phyloP scores from a whole-genome alignment of 2,888 invertebrate genomes.

The Pocota personata region DNA sequence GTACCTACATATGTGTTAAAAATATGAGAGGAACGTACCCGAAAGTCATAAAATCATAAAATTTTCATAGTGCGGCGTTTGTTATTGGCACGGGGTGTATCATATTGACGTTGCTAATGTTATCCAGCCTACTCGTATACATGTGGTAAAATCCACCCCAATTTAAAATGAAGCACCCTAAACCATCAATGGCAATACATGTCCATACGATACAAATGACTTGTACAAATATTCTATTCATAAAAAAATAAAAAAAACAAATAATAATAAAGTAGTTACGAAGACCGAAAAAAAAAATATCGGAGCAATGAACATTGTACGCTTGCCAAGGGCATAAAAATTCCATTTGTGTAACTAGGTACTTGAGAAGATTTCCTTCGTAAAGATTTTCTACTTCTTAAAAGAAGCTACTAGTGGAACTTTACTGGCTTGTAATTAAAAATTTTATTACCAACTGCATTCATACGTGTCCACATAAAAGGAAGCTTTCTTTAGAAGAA shows the following conservation, averaged over 20 bases:
- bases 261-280: background rate
- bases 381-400: background rate
- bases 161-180: background rate
- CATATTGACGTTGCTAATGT: too few species aligned
- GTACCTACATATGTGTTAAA: too few species aligned
- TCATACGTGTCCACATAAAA: background rate
- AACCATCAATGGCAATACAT: background rate
- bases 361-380: slow-evolving; percentile 1
- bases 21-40: too few species aligned
- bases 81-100: too few species aligned
- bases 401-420: background rate
- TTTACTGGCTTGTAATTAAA: slow-evolving; percentile 31
- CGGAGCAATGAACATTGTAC: background rate
- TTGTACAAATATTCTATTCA: background rate
- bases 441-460: background rate
- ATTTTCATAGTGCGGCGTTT: too few species aligned
- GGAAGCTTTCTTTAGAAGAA: background rate
- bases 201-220: background rate
- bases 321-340: background rate
- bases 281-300: background rate
- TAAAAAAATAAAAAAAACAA: background rate
- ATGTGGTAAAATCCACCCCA: background rate
- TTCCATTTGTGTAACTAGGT: background rate
- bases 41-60: too few species aligned
- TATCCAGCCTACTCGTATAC: background rate